Evolutionary conservation across 1,140 invertebrate species (phyloP).

Genomic region (Micrasema minimum): DNA sequence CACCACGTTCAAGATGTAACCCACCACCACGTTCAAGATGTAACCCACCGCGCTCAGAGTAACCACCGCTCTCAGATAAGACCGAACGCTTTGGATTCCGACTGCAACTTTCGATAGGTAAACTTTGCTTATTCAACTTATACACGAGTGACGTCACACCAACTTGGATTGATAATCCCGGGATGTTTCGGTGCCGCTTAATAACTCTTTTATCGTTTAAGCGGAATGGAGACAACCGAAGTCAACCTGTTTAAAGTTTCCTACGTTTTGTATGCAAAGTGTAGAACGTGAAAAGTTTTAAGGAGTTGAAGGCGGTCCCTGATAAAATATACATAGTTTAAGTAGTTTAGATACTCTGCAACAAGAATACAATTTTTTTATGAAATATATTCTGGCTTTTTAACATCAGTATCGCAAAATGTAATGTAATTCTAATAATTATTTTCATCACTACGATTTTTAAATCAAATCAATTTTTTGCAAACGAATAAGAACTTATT

Average conservation of each 20-base stretch:
- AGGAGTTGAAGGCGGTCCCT: slow-evolving; percentile 19
- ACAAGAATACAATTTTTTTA: slow-evolving; percentile 7
- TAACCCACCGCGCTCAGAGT: no score
- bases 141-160: slow-evolving; percentile 30
- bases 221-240: slow-evolving; percentile 15
- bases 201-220: slow-evolving; percentile 40
- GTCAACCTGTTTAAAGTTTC: slow-evolving; percentile 22
- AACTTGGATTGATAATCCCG: slow-evolving; percentile 39
- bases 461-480: no score
- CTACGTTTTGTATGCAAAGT: slow-evolving; percentile 39
- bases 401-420: no score
- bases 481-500: no score
- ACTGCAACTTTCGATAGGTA: slow-evolving; percentile 20
- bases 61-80: no score
- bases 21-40: slow-evolving; percentile 2
- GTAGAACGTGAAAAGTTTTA: slow-evolving; percentile 31
- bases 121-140: slow-evolving; percentile 38
- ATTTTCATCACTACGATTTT: no score
- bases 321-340: slow-evolving; percentile 24
- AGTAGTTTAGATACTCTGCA: slow-evolving; percentile 5
- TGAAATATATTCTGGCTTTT: neutral
- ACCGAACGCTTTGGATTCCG: slow-evolving; percentile 1
- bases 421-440: no score
- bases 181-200: slow-evolving; percentile 32
- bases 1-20: slow-evolving; percentile 2